Evolutionary conservation across 2,888 invertebrate genomes (phyloP).

Genomic region (Orgyia antiqua): DNA sequence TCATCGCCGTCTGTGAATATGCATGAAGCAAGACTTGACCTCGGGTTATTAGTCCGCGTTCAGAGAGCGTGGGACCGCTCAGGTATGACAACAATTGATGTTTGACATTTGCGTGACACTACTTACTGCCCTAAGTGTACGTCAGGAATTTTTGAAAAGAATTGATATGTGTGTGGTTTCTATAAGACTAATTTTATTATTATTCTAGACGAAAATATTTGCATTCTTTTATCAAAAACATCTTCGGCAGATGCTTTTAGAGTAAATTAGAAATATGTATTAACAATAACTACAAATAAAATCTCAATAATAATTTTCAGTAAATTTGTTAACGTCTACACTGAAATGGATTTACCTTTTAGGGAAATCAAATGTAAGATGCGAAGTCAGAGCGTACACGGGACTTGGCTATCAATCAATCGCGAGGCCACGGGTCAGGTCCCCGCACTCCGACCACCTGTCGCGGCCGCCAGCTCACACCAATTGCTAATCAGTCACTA

Average conservation of each 20-base stretch:
- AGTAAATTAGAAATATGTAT: too few species aligned
- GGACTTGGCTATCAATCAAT: constrained; percentile 59
- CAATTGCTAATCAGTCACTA: constrained; percentile 76
- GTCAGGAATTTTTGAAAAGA: constrained; percentile 10
- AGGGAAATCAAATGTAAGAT: constrained; percentile 47
- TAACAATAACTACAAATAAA: too few species aligned
- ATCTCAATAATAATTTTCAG: too few species aligned
- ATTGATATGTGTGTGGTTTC: too few species aligned
- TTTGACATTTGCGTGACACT: constrained; percentile 51
- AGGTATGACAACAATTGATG: constrained; percentile 45
- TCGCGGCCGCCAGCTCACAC: constrained; percentile 63
- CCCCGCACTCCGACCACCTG: constrained; percentile 62
- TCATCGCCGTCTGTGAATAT: constrained; percentile 59
- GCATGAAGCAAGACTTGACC: constrained; percentile 72
- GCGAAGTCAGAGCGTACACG: constrained; percentile 41
- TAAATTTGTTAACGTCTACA: constrained; percentile 3
- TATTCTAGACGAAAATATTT: background rate
- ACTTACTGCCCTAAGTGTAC: constrained; percentile 31
- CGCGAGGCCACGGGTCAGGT: constrained; percentile 56
- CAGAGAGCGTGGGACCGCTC: constrained; percentile 63
- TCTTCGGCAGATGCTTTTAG: too few species aligned
- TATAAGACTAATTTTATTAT: too few species aligned
- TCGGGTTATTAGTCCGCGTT: constrained; percentile 67
- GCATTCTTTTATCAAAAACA: background rate
- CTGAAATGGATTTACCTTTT: too few species aligned